Evolutionary conservation across 2,888 invertebrate species (phyloP), one percentile per base, ranked within the genome.

Genomic region (Litoditis marina): DNA sequence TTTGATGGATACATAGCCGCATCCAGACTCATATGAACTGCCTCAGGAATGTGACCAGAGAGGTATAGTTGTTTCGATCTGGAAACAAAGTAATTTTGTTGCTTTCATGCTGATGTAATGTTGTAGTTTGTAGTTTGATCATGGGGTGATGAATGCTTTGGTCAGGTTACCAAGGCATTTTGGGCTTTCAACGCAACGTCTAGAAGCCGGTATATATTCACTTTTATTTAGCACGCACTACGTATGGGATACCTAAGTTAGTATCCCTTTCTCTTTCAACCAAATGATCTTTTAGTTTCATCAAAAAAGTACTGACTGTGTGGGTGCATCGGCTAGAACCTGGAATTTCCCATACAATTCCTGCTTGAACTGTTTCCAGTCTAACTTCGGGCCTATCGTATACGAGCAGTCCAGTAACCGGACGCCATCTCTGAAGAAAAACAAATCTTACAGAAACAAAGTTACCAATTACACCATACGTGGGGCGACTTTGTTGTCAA

Each of bases 1-100:
- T 63, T 58, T 3, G 75, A 76, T 7, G 78, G 78, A 54, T 72
- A 79, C 60, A 75, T 74, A n/a, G 71, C 78, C 13, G 68, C 53
- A 58, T 76, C 77, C 5, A 79, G 61, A 36, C 77, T 71, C 19
- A 74, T 56, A 47, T 78, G 77, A 8, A 75, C 66, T 3, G 79
- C 68, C 59, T 71, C 61, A 2, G 77, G 78, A 52, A 79, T 73
- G 47, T 79, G 78, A 0, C 66, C 73, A 22, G 60, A 30, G 16
- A 69, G 57, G 61, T 73, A 78, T 7, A 69, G 34, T 25, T 58
- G 58, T 16, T 66, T 63, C 6, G 68, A 64, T 2, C 73, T 73
- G 50, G 49, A 72, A 54, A 2, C 13, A n/a, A n/a, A n/a, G n/a
- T n/a, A n/a, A n/a, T n/a, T n/a, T n/a, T n/a, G n/a, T n/a, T n/a